Conservation (phyloP, 2,888 invertebrate genomes). For the Epinotia ramella region DNA sequence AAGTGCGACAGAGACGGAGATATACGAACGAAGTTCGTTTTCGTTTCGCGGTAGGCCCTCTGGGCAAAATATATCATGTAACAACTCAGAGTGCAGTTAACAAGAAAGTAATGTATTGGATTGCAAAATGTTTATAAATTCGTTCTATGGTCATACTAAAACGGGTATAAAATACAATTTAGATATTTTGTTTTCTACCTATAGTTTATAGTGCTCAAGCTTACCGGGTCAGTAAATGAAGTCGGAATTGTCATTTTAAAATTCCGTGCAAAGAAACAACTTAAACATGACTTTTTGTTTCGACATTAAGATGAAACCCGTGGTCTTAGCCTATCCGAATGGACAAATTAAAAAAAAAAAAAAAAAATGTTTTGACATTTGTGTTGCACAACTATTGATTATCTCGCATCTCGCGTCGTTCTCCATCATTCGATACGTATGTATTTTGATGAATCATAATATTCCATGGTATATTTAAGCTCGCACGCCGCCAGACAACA, state of each 20-base stretch:
- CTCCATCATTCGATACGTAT: constrained; percentile 58
- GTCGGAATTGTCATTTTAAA: background rate
- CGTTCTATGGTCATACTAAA: background rate
- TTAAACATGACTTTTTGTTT: constrained; percentile 58
- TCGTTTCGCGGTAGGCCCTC: no score
- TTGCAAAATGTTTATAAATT: background rate
- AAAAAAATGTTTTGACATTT: constrained; percentile 51
- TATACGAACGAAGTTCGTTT: no score
- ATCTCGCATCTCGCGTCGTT: constrained; percentile 50
- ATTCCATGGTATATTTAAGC: constrained; percentile 58
- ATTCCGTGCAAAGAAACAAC: constrained; percentile 23
- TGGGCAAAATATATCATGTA: background rate
- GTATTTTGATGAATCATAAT: constrained; percentile 64
- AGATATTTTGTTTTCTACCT: no score
- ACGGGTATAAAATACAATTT: no score
- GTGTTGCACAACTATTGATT: constrained; percentile 43
- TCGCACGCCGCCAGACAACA: constrained; percentile 51
- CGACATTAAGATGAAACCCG: no score
- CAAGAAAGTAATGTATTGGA: background rate
- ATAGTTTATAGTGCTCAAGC: background rate
- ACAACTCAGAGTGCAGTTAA: background rate
- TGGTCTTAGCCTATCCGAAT: no score
- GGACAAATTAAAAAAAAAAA: no score
- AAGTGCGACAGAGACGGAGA: no score
- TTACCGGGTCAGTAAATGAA: background rate